Conservation (phyloP, 1,140 invertebrate genomes). For the Drosophila virilis region DNA sequence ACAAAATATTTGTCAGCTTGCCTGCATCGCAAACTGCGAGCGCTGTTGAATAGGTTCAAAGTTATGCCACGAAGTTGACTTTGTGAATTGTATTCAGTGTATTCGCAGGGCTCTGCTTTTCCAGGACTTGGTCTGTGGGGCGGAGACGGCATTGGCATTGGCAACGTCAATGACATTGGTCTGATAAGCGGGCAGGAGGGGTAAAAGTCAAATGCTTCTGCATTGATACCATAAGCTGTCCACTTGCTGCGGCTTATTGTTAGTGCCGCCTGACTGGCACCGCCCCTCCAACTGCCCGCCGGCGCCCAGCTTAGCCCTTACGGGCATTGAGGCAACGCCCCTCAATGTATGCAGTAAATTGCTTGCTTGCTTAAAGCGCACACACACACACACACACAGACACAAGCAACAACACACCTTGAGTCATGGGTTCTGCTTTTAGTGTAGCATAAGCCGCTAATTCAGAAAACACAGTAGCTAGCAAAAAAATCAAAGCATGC, state of each 20-base stretch:
- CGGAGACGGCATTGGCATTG: constrained; percentile 7
- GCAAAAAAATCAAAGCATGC: constrained; percentile 3
- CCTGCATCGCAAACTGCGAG: constrained; percentile 44
- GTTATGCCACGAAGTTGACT: constrained; percentile 58
- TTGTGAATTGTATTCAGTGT: constrained; percentile 37
- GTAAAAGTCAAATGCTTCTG: constrained; percentile 52
- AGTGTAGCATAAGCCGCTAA: constrained; percentile 63
- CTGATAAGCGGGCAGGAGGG: constrained; percentile 39
- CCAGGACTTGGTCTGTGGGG: background rate
- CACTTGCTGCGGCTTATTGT: constrained; percentile 42
- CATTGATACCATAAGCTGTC: constrained; percentile 54
- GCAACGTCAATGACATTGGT: constrained; percentile 48
- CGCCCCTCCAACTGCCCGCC: constrained; percentile 2
- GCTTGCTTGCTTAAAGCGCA: constrained; percentile 40
- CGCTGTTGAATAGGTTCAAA: constrained; percentile 33
- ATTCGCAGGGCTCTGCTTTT: constrained; percentile 2
- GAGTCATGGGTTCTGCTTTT: constrained; percentile 20
- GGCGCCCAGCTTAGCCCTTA: constrained; percentile 14
- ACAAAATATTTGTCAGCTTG: constrained; percentile 61
- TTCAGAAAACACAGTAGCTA: constrained; percentile 59
- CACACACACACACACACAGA: constrained; percentile 29
- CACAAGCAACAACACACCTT: constrained; percentile 41
- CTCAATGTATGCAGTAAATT: constrained; percentile 72
- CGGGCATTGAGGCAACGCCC: constrained; percentile 38
- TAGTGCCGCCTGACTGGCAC: constrained; percentile 42